A percentile compares a stretch with the other conserved stretches of the same genome.
Conservation (phyloP, 2,797 vertebrate species). For the Chiloscyllium punctatum region DNA sequence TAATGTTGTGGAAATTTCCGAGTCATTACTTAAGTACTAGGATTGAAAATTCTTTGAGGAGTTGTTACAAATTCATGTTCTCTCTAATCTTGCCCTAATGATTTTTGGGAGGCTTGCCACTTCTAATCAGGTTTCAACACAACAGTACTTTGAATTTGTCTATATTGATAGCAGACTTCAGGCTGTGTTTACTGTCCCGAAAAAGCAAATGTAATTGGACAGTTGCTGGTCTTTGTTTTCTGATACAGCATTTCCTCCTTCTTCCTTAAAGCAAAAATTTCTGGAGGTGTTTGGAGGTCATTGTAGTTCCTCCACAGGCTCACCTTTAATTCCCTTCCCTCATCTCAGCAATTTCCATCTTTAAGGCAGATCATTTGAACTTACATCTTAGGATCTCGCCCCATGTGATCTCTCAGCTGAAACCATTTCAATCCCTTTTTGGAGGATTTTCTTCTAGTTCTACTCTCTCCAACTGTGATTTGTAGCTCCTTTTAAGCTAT, state of each 20-base stretch:
- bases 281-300: background rate
- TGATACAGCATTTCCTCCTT: background rate
- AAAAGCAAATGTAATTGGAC: background rate
- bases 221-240: background rate
- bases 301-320: background rate
- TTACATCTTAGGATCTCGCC: background rate
- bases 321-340: background rate
- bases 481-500: background rate
- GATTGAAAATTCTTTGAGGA: background rate
- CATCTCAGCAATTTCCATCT: background rate
- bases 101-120: background rate
- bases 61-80: background rate
- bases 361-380: constrained; percentile 7
- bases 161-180: background rate
- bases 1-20: background rate
- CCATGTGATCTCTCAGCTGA: background rate
- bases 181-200: background rate
- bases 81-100: background rate
- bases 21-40: background rate
- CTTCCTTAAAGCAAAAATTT: background rate
- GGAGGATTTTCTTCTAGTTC: background rate
- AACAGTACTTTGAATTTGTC: background rate
- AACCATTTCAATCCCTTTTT: constrained; percentile 23
- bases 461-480: background rate
- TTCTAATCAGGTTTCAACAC: background rate